Percentiles rank a stretch among this genome's conserved stretches.
These are phyloP conservation scores for Imbricaverruca yamaguchii DNA, from an alignment of 2,888 invertebrate genomes.

Conservation along the genomic window DNA sequence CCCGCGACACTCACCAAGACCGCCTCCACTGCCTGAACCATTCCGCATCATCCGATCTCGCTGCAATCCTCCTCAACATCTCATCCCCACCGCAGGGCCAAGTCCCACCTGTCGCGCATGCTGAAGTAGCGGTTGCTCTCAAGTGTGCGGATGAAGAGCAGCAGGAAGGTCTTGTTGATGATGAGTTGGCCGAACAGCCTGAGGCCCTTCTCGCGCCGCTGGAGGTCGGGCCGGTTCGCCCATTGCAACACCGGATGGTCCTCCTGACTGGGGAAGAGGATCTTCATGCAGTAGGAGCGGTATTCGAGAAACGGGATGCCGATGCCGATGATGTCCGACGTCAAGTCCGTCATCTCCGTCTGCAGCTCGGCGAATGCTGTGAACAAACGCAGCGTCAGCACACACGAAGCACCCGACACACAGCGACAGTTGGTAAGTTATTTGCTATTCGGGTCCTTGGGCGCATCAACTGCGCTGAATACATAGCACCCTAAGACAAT, in stretches of 20 bases:
- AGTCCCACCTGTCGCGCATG: slow-evolving; percentile 60
- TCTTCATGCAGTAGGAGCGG: slow-evolving; percentile 94
- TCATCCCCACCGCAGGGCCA: too few species aligned
- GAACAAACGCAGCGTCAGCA: slow-evolving; percentile 18
- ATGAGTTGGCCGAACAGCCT: slow-evolving; percentile 89
- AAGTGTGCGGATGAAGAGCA: slow-evolving; percentile 91
- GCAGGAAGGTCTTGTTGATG: slow-evolving; percentile 95
- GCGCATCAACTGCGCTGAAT: too few species aligned
- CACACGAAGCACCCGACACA: background rate
- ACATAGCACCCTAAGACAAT: too few species aligned
- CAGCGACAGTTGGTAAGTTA: too few species aligned
- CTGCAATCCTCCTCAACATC: too few species aligned
- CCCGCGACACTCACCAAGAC: too few species aligned
- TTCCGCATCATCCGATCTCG: too few species aligned
- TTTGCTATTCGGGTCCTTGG: too few species aligned
- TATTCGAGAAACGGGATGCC: slow-evolving; percentile 98
- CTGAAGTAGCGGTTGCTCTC: slow-evolving; percentile 94
- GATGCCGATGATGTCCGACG: slow-evolving; percentile 82
- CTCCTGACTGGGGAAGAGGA: slow-evolving; percentile 92
- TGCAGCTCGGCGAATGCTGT: slow-evolving; percentile 89
- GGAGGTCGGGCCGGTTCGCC: slow-evolving; percentile 75
- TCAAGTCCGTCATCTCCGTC: slow-evolving; percentile 95
- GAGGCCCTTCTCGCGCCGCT: slow-evolving; percentile 87
- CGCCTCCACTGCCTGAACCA: too few species aligned
- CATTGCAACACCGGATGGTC: slow-evolving; percentile 91